Conservation (phyloP, 30 jellyfish, hydroid and myxozoan species). For the Aurelia coerulea region DNA sequence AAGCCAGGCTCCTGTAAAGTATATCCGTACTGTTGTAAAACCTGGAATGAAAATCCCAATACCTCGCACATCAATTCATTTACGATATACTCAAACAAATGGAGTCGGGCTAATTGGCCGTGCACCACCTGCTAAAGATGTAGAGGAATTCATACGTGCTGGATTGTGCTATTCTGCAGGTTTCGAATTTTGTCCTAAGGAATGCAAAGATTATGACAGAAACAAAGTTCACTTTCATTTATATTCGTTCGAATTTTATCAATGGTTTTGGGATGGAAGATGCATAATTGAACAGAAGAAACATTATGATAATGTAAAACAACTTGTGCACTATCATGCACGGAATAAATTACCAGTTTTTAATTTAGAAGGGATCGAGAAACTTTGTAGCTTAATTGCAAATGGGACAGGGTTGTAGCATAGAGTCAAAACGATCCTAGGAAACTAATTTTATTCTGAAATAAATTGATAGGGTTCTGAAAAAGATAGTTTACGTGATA, state of each 20-base stretch:
- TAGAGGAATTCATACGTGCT: conserved; percentile 53
- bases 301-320: conserved; percentile 20
- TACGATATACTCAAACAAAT: conserved; percentile 21
- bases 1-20: conserved; percentile 33
- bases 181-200: conserved; percentile 53
- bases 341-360: too few relatives aligned
- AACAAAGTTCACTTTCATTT: conserved; percentile 38
- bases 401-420: too few relatives aligned
- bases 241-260: conserved; percentile 50
- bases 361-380: too few relatives aligned
- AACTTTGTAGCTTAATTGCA: too few relatives aligned
- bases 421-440: too few relatives aligned
- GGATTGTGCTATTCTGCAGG: conserved; percentile 77
- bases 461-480: too few relatives aligned
- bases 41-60: conserved; percentile 23
- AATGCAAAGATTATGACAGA: conserved; percentile 40
- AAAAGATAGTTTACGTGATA: too few relatives aligned
- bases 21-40: conserved; percentile 27
- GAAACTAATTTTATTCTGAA: too few relatives aligned
- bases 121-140: conserved; percentile 51
- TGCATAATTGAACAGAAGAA: conserved; percentile 42
- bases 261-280: conserved; percentile 71
- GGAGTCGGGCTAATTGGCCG: conserved; percentile 28
- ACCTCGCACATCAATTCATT: conserved; percentile 61
- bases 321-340: conserved; percentile 1